Evolutionary conservation across 1,140 invertebrate genomes (phyloP).

Genomic region (Diachasma alloeum): DNA sequence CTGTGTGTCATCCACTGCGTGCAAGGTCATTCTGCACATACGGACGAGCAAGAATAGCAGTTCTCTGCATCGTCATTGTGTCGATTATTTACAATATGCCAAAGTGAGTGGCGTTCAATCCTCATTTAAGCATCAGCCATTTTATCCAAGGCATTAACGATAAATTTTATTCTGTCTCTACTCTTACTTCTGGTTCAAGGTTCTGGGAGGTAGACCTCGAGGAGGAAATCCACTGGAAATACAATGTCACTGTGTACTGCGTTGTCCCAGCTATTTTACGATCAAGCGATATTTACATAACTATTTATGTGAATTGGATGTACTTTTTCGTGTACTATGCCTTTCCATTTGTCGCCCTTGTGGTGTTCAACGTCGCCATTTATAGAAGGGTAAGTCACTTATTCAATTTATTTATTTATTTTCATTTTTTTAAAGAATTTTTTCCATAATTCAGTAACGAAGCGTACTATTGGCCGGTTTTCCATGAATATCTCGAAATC

Average conservation of each 20-base stretch:
- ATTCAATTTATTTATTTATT: neutral
- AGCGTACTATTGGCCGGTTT: too few species aligned
- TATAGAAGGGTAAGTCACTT: conserved; percentile 76
- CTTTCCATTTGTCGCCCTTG: conserved; percentile 84
- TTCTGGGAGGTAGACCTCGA: conserved; percentile 73
- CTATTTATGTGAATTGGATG: conserved; percentile 90
- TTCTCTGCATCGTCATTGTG: conserved; percentile 82
- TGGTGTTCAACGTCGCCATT: conserved; percentile 89
- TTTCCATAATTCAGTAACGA: too few species aligned
- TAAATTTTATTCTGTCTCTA: neutral
- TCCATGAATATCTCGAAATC: too few species aligned
- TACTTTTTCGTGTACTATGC: conserved; percentile 93
- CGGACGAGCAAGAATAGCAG: conserved; percentile 84
- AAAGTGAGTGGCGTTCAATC: conserved; percentile 48
- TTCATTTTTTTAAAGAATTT: too few species aligned
- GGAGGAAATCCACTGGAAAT: conserved; percentile 61
- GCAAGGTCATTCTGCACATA: conserved; percentile 91
- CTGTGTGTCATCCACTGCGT: conserved; percentile 92
- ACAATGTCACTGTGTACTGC: conserved; percentile 75
- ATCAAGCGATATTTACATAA: conserved; percentile 77
- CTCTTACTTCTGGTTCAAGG: conserved; percentile 49
- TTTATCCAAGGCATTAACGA: neutral
- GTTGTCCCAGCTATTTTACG: conserved; percentile 76
- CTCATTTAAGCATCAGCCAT: neutral
- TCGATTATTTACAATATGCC: conserved; percentile 89